Percentiles rank a stretch among this genome's conserved stretches.
Conservation (phyloP, 2,888 invertebrate species). For the Conus canariensis region DNA sequence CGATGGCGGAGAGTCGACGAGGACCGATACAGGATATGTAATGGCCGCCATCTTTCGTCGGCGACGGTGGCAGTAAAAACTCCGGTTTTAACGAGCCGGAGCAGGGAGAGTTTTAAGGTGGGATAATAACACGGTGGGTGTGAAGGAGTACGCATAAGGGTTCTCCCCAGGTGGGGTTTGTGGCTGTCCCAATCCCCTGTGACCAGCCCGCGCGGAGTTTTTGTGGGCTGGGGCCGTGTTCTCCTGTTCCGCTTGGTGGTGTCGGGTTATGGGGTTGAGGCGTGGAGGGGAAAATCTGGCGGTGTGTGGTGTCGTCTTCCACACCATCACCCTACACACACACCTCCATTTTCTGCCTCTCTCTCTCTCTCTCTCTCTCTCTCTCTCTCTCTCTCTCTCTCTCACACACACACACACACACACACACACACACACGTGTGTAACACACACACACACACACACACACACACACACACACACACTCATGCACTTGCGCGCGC, state of each 20-base stretch:
- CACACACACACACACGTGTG: too few species aligned
- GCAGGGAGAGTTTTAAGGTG: neutral
- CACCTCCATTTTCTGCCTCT: neutral
- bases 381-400: neutral
- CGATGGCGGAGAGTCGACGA: neutral
- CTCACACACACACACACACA: neutral
- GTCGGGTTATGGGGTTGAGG: neutral
- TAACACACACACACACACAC: too few species aligned
- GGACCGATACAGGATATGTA: neutral
- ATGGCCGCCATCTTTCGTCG: neutral
- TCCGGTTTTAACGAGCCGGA: neutral
- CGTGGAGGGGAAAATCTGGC: neutral
- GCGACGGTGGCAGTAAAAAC: neutral
- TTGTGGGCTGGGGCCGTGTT: neutral
- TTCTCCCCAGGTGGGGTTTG: neutral
- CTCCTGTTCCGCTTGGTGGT: neutral
- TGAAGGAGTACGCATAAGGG: neutral
- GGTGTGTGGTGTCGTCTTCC: neutral
- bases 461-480: too few species aligned
- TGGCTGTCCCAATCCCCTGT: neutral
- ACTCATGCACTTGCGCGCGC: too few species aligned
- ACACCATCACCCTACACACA: neutral
- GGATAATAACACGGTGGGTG: constrained; percentile 5
- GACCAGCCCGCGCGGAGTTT: neutral
- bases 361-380: neutral